Evolutionary conservation across 92 coral and sea anemone species (phyloP).

Genomic region (Porites cylindrica): DNA sequence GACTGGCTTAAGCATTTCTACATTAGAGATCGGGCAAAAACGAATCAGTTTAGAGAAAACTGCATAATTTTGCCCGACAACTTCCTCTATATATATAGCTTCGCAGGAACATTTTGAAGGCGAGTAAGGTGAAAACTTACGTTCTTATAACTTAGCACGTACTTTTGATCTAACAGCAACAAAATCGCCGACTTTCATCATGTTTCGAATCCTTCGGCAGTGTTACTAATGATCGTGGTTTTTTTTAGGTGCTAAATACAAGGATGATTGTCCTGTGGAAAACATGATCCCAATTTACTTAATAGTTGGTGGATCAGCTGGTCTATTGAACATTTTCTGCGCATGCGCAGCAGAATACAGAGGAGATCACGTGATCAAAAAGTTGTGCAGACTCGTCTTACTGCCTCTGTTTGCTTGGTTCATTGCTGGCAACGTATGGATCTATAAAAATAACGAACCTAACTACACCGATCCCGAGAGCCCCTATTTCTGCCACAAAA

Average conservation of each 20-base stretch:
- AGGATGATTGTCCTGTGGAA: conserved; percentile 62
- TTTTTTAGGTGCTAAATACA: conserved; percentile 54
- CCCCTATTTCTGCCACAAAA: conserved; percentile 8
- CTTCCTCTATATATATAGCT: no score
- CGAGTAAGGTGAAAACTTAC: no score
- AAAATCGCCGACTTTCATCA: no score
- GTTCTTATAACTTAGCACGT: no score
- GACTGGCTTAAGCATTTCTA: no score
- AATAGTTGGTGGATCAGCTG: conserved; percentile 56
- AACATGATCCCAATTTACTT: conserved; percentile 58
- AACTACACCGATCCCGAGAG: conserved; percentile 19
- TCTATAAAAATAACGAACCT: conserved; percentile 9
- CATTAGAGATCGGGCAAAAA: no score
- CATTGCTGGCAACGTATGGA: conserved; percentile 45
- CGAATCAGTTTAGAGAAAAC: no score
- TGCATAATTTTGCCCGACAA: no score
- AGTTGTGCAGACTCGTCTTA: neutral
- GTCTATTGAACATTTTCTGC: conserved; percentile 42
- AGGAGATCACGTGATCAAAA: neutral
- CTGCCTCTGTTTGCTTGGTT: conserved; percentile 36
- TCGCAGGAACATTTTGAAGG: no score
- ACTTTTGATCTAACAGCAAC: no score
- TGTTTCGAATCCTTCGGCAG: no score
- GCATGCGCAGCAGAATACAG: neutral
- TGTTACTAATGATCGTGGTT: no score